Conservation (phyloP, 1,140 invertebrate genomes). For the Rhopalosiphum padi region DNA sequence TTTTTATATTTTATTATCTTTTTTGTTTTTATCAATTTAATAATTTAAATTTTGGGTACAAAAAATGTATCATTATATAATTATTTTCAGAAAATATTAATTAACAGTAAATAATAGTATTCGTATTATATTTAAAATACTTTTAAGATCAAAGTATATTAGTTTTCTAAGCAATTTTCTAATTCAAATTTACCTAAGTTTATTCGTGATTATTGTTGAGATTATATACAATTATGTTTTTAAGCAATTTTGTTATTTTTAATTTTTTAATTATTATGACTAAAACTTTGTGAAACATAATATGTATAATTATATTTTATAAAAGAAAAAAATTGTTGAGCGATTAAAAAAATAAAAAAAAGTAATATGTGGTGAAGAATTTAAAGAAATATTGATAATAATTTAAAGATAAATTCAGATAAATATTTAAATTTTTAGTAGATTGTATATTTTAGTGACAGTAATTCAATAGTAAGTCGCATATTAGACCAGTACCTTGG, state of each 20-base stretch:
- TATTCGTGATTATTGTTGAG: too few relatives aligned
- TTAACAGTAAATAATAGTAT: neutral
- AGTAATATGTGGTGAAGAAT: too few relatives aligned
- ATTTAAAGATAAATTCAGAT: too few relatives aligned
- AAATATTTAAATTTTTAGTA: too few relatives aligned
- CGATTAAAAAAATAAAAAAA: too few relatives aligned
- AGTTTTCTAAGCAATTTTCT: neutral
- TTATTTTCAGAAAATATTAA: neutral
- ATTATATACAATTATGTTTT: neutral
- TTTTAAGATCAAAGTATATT: neutral
- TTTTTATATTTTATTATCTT: neutral
- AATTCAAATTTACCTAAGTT: neutral
- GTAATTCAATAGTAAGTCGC: too few relatives aligned
- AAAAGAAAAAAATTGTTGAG: too few relatives aligned
- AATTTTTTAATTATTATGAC: neutral
- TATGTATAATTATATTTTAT: too few relatives aligned
- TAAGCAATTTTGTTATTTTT: neutral
- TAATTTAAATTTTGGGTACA: neutral
- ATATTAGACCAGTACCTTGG: too few relatives aligned
- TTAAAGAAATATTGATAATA: too few relatives aligned
- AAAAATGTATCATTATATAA: neutral
- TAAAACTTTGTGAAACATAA: neutral
- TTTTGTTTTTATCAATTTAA: neutral
- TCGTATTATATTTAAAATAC: neutral
- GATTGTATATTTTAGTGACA: too few relatives aligned